These are phyloP conservation scores for Lasiommata megera DNA, from an alignment of 2,888 invertebrate genomes.

Conservation along the genomic window DNA sequence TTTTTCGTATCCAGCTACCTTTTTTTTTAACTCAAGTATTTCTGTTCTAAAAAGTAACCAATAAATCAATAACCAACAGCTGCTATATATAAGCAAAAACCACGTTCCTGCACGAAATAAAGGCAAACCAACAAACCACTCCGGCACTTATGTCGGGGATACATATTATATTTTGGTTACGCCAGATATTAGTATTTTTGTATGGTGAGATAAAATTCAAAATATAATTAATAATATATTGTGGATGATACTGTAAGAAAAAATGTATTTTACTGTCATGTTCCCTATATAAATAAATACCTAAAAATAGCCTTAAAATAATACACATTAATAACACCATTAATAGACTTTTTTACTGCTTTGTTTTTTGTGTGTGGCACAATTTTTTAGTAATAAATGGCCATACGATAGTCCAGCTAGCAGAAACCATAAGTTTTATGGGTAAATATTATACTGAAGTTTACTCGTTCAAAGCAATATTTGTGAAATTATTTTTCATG, in stretches of 20 bases:
- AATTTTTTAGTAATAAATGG: slow-evolving; percentile 34
- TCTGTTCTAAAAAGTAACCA: too few species aligned
- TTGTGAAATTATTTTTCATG: background rate
- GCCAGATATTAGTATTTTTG: background rate
- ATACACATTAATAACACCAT: slow-evolving; percentile 42
- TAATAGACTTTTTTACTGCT: slow-evolving; percentile 47
- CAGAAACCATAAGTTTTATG: slow-evolving; percentile 29
- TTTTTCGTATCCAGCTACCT: too few species aligned
- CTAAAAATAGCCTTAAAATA: slow-evolving; percentile 51
- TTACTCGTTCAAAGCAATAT: slow-evolving; percentile 9
- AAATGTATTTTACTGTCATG: slow-evolving; percentile 48
- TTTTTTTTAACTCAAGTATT: too few species aligned
- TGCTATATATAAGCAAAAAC: too few species aligned
- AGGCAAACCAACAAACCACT: too few species aligned
- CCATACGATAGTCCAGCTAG: slow-evolving; percentile 57
- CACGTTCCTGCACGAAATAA: too few species aligned
- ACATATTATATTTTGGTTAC: background rate
- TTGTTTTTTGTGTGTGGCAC: slow-evolving; percentile 42
- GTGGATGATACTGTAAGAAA: slow-evolving; percentile 1
- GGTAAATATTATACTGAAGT: slow-evolving; percentile 26
- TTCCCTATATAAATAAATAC: slow-evolving; percentile 37
- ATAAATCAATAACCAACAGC: too few species aligned
- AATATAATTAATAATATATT: background rate
- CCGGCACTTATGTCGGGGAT: too few species aligned
- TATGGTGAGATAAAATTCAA: background rate